These are phyloP conservation scores for Parauchenoglanis punctatus DNA, from an alignment of 2,797 vertebrate species.

Conservation along the genomic window DNA sequence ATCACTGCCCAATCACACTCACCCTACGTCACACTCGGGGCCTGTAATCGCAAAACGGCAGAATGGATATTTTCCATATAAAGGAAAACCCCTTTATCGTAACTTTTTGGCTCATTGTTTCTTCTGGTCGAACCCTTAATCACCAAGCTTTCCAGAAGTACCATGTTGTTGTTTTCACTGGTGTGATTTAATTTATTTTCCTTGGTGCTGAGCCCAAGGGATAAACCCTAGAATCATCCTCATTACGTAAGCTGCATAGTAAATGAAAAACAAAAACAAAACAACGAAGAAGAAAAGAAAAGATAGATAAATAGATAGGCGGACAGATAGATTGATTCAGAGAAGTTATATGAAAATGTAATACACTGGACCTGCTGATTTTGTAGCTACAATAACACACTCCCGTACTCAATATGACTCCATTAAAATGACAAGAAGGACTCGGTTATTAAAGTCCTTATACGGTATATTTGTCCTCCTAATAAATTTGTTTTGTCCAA, in stretches of 20 bases:
- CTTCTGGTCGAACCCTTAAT: background rate
- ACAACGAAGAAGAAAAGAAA: background rate
- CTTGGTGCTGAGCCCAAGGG: background rate
- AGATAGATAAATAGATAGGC: background rate
- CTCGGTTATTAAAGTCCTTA: conserved; percentile 14
- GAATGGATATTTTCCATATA: background rate
- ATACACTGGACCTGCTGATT: background rate
- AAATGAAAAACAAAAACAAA: background rate
- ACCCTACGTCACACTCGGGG: background rate
- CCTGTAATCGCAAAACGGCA: background rate
- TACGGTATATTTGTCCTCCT: background rate
- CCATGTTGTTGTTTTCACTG: background rate
- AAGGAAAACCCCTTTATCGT: background rate
- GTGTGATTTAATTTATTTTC: background rate
- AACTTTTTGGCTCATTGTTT: background rate
- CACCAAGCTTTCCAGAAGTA: background rate
- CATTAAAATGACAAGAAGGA: background rate
- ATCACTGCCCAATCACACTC: background rate
- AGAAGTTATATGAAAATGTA: background rate
- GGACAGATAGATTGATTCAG: background rate
- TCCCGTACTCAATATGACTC: background rate
- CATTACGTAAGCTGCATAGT: background rate
- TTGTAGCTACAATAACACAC: background rate
- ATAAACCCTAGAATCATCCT: background rate
- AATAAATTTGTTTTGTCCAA: background rate